Conservation (phyloP, 1,140 invertebrate species). For the Eubasilissa regina region DNA sequence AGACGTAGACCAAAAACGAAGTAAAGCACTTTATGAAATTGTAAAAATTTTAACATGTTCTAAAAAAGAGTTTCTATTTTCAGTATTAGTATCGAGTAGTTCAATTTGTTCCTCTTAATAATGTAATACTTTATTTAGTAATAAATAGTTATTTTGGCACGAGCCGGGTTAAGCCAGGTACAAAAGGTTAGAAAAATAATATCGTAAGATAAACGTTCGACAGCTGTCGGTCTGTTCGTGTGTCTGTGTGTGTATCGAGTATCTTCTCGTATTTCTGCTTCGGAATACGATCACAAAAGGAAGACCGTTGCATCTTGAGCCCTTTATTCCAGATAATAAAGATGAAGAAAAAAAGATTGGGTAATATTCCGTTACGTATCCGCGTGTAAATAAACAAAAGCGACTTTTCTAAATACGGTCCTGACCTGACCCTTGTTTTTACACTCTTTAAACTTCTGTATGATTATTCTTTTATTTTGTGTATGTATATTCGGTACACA, state of each 20-base stretch:
- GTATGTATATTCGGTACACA: too few relatives aligned
- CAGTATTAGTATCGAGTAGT: too few relatives aligned
- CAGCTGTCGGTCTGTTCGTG: neutral
- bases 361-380: constrained; percentile 13
- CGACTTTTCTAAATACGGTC: neutral
- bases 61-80: too few relatives aligned
- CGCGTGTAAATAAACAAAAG: neutral
- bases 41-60: too few relatives aligned
- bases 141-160: neutral
- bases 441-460: too few relatives aligned
- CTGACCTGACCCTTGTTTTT: neutral
- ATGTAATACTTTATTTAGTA: too few relatives aligned
- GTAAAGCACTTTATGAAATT: too few relatives aligned
- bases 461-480: too few relatives aligned
- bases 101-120: too few relatives aligned
- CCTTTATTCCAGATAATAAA: constrained; percentile 6
- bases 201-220: constrained; percentile 11
- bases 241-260: neutral
- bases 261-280: constrained; percentile 18
- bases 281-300: constrained; percentile 16
- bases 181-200: constrained; percentile 9
- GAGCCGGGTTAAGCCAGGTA: constrained; percentile 20
- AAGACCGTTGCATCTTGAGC: constrained; percentile 37
- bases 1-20: too few relatives aligned
- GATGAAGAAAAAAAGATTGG: neutral